Conservation (phyloP, 2,113 vertebrate genomes). For the Psittacara wagleri region DNA sequence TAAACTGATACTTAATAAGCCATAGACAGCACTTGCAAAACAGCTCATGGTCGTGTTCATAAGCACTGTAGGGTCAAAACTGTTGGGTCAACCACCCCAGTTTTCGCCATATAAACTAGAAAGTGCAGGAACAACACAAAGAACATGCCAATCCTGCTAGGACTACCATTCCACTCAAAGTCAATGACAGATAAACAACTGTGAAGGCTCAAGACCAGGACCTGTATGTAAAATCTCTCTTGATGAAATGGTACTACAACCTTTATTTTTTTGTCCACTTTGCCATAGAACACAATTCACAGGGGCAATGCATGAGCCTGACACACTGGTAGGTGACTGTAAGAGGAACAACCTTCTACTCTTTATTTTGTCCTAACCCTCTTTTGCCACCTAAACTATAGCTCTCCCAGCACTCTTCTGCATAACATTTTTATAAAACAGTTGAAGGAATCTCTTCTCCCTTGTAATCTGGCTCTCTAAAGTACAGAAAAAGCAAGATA, state of each 20-base stretch:
- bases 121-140: background rate
- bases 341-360: background rate
- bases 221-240: background rate
- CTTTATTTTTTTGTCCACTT: background rate
- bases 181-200: background rate
- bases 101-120: background rate
- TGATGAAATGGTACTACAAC: background rate
- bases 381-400: background rate
- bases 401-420: background rate
- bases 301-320: background rate
- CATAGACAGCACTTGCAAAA: background rate
- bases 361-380: background rate
- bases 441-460: background rate
- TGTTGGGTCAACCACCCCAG: background rate
- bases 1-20: background rate
- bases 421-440: background rate
- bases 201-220: background rate
- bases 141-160: background rate
- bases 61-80: background rate
- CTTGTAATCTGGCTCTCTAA: background rate
- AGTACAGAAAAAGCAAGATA: background rate
- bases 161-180: background rate
- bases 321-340: background rate
- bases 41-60: background rate
- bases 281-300: background rate